Conservation (phyloP, 2,113 vertebrate genomes). For the Macheiramphus alcinus region DNA sequence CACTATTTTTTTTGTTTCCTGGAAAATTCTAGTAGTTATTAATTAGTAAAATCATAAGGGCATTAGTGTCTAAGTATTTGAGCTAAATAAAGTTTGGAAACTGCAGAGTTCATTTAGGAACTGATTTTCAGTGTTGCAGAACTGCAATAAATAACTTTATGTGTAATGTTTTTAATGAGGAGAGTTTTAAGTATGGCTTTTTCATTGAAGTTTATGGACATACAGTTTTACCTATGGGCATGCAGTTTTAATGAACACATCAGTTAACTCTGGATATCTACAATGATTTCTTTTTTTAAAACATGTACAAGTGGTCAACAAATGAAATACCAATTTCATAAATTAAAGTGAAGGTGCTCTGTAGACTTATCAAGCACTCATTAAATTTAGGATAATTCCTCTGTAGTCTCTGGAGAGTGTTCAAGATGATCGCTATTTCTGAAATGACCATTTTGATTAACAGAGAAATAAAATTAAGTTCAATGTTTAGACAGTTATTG, state of each 20-base stretch:
- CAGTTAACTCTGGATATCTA: background rate
- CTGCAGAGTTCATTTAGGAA: background rate
- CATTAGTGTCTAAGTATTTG: background rate
- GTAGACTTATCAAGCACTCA: background rate
- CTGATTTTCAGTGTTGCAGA: background rate
- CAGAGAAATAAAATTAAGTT: slow-evolving; percentile 19
- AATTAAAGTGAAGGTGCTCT: slow-evolving; percentile 28
- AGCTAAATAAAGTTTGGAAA: background rate
- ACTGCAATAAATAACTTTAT: background rate
- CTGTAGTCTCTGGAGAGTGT: background rate
- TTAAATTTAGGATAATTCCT: slow-evolving; percentile 3
- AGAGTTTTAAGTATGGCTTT: background rate
- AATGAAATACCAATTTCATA: slow-evolving; percentile 34
- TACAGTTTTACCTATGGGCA: background rate
- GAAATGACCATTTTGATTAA: slow-evolving; percentile 45
- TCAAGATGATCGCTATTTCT: slow-evolving; percentile 24
- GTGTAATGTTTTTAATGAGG: background rate
- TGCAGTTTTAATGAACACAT: slow-evolving; percentile 16
- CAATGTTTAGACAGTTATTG: slow-evolving; percentile 18
- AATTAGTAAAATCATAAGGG: background rate
- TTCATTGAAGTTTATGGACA: background rate
- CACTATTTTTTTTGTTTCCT: background rate
- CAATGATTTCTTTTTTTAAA: background rate
- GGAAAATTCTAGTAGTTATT: background rate
- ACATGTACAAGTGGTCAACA: background rate